phyloP scores from a whole-genome alignment of 1,140 invertebrate species.

The Bombus balteatus region DNA sequence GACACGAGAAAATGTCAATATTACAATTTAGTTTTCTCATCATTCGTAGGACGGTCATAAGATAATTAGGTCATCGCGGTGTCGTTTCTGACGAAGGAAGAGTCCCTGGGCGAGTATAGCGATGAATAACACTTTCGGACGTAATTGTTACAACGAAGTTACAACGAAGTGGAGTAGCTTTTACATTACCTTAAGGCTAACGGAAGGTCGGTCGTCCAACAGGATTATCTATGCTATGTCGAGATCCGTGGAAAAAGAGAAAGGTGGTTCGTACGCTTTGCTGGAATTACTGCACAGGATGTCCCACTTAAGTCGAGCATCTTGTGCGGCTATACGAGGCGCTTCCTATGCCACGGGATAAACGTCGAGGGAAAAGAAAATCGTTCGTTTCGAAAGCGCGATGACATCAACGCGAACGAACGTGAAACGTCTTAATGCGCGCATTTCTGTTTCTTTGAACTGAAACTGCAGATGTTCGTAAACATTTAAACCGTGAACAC shows the following conservation, averaged over 20 bases:
- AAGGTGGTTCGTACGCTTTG: not conserved
- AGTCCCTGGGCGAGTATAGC: too few relatives aligned
- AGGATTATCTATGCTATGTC: not conserved
- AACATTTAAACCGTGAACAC: not conserved
- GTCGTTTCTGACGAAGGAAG: not conserved
- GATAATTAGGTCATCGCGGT: not conserved
- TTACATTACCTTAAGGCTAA: not conserved
- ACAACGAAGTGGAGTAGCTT: not conserved
- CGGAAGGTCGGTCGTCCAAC: slow-evolving; percentile 1
- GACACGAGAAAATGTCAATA: not conserved
- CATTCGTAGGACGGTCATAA: not conserved
- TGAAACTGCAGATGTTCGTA: not conserved
- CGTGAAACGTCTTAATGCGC: too few relatives aligned
- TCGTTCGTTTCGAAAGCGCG: not conserved
- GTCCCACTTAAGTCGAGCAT: slow-evolving; percentile 14
- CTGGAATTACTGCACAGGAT: slow-evolving; percentile 11
- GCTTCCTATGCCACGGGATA: not conserved
- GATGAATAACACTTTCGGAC: not conserved
- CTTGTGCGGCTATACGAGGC: not conserved
- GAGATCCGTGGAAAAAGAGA: slow-evolving; percentile 35
- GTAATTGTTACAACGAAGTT: slow-evolving; percentile 13
- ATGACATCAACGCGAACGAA: too few relatives aligned
- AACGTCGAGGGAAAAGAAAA: not conserved
- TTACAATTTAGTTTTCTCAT: not conserved
- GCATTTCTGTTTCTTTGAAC: too few relatives aligned